A percentile compares a stretch with the other conserved stretches of the same genome.
These are phyloP conservation scores for Neodiprion fabricii DNA, from an alignment of 1,140 invertebrate species.

Conservation along the genomic window DNA sequence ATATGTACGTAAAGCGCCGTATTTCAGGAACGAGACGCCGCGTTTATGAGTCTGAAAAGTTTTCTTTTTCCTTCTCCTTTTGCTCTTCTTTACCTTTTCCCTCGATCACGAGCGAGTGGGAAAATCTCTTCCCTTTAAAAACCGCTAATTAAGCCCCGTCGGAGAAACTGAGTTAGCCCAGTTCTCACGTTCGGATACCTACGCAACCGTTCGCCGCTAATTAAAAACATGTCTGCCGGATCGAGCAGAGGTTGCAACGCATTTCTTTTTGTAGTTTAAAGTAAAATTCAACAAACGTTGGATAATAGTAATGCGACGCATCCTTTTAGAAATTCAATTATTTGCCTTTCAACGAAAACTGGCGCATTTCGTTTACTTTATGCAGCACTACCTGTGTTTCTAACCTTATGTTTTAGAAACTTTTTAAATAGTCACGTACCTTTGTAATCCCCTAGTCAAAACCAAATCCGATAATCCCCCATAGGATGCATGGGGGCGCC, in stretches of 20 bases:
- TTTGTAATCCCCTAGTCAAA: neutral
- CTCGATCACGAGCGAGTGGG: neutral
- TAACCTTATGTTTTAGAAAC: neutral
- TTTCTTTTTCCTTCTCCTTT: neutral
- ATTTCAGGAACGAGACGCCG: too few species aligned
- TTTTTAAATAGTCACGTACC: conserved; percentile 8
- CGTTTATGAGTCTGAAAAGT: too few species aligned
- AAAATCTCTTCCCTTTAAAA: neutral
- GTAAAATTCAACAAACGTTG: too few species aligned
- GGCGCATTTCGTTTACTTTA: too few species aligned
- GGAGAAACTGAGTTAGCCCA: neutral
- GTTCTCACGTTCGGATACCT: neutral
- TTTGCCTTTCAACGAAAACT: too few species aligned
- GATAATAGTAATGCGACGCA: too few species aligned
- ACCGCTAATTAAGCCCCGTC: neutral
- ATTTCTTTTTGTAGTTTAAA: neutral
- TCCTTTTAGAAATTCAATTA: too few species aligned
- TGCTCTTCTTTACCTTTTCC: neutral
- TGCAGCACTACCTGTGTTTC: too few species aligned
- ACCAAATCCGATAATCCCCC: conserved; percentile 6
- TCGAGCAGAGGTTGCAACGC: neutral
- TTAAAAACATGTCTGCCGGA: neutral
- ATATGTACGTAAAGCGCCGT: too few species aligned
- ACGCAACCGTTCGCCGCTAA: neutral
- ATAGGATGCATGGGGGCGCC: neutral